Percentiles rank a stretch among this genome's conserved stretches.
Conservation (phyloP, 23 tunicate genomes). For the Halocynthia roretzi region DNA sequence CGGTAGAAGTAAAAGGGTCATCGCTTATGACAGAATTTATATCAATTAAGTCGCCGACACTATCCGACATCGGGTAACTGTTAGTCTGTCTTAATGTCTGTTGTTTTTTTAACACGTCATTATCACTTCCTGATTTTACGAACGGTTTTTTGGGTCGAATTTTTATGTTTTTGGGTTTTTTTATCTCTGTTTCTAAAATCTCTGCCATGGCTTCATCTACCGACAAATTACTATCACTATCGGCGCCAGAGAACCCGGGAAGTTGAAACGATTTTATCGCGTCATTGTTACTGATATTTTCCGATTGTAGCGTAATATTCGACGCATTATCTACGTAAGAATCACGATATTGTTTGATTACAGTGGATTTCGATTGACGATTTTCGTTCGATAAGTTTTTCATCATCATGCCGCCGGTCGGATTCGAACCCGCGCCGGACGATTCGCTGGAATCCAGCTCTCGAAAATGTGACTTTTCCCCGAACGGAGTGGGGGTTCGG, state of each 20-base stretch:
- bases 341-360: background rate
- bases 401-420: background rate
- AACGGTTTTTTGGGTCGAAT: background rate
- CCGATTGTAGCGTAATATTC: no score
- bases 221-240: background rate
- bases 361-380: background rate
- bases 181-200: background rate
- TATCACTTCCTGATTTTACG: background rate
- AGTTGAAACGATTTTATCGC: no score
- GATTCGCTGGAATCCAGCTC: background rate
- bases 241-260: background rate
- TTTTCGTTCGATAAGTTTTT: background rate
- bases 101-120: background rate
- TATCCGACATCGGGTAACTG: background rate
- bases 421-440: background rate
- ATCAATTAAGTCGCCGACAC: no score
- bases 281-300: no score
- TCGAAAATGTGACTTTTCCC: background rate
- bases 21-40: no score
- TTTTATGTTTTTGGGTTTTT: background rate
- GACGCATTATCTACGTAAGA: no score
- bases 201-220: background rate
- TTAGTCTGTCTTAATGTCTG: background rate
- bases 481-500: conserved; percentile 21
- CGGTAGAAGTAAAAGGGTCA: no score